A percentile compares a stretch with the other conserved stretches of the same genome.
Evolutionary conservation across 92 coral and sea anemone genomes (phyloP).

Genomic region (Parazoanthus swiftii): DNA sequence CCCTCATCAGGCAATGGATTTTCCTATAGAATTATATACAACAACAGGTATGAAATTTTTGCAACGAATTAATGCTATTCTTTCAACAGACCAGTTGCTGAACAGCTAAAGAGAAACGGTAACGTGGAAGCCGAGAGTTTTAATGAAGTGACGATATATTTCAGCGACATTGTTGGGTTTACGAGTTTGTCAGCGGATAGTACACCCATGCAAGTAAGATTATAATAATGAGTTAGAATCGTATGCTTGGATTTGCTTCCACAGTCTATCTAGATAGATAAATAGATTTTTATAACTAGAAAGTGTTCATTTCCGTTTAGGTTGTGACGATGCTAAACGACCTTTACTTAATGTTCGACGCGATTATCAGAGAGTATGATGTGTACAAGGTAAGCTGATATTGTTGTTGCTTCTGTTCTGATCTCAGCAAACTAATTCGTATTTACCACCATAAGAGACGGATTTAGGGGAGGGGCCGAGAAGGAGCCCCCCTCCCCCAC

Average conservation of each 20-base stretch:
- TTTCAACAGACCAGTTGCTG: slow-evolving; percentile 17
- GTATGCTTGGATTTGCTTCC: not conserved
- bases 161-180: slow-evolving; percentile 34
- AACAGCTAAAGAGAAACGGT: slow-evolving; percentile 18
- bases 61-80: too few species aligned
- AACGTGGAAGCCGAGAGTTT: slow-evolving; percentile 39
- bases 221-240: not conserved
- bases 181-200: not conserved
- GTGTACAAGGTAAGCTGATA: slow-evolving; percentile 74
- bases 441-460: too few species aligned
- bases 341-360: slow-evolving; percentile 79
- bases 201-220: not conserved
- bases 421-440: too few species aligned
- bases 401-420: too few species aligned
- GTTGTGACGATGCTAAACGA: slow-evolving; percentile 84
- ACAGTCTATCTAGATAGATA: not conserved
- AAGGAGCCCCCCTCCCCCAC: too few species aligned
- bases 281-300: not conserved
- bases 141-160: slow-evolving; percentile 12
- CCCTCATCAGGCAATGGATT: too few species aligned
- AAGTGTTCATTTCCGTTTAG: slow-evolving; percentile 33
- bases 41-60: too few species aligned
- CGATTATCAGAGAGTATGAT: slow-evolving; percentile 68
- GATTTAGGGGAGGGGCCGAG: too few species aligned
- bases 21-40: too few species aligned